Percentiles rank a stretch among this genome's conserved stretches.
phyloP scores from a whole-genome alignment of 2,888 invertebrate genomes.

The Chydorus sphaericus region DNA sequence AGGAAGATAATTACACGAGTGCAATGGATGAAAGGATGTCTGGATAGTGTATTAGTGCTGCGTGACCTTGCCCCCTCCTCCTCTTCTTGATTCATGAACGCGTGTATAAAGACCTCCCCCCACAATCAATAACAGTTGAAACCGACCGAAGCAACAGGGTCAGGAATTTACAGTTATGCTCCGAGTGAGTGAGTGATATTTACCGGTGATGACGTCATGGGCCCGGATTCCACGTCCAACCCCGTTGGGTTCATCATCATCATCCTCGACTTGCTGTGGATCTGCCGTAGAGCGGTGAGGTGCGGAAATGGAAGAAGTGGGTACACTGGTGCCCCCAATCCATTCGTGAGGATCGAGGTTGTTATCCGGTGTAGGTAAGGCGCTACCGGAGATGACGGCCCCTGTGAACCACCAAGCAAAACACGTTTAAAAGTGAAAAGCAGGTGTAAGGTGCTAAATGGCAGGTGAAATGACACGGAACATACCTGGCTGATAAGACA shows the following conservation, averaged over 20 bases:
- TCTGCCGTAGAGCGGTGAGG: not conserved
- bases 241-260: not conserved
- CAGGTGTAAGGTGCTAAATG: not conserved
- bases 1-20: too few species aligned
- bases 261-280: not conserved
- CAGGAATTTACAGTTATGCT: too few species aligned
- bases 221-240: slow-evolving; percentile 11
- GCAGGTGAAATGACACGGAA: not conserved
- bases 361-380: not conserved
- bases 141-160: too few species aligned
- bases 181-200: too few species aligned
- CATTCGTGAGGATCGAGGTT: not conserved
- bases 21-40: too few species aligned
- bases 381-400: not conserved
- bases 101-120: too few species aligned
- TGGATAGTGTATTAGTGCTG: too few species aligned
- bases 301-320: slow-evolving; percentile 10
- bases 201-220: not conserved
- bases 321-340: not conserved
- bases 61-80: too few species aligned
- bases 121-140: too few species aligned
- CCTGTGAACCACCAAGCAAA: not conserved
- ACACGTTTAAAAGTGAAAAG: not conserved
- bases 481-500: slow-evolving; percentile 20
- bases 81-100: too few species aligned